These are phyloP conservation scores for Trematomus bernacchii DNA, from an alignment of 2,797 vertebrate genomes.

Conservation along the genomic window DNA sequence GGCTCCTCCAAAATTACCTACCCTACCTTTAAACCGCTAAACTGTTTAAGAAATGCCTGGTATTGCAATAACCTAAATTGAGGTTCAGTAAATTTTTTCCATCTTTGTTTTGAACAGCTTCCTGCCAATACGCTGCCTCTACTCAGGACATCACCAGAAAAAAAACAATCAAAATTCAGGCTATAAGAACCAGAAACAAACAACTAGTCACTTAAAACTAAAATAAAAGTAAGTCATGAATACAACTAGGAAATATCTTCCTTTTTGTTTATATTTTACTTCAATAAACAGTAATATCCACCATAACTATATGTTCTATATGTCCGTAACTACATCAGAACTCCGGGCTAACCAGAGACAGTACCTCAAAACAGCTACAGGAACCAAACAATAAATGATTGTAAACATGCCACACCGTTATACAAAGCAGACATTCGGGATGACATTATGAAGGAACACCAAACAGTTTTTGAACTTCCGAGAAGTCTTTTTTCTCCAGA, in stretches of 20 bases:
- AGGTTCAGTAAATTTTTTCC: too few species aligned
- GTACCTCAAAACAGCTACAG: conserved; percentile 28
- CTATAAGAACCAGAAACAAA: not conserved
- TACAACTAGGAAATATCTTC: not conserved
- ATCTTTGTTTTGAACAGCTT: too few species aligned
- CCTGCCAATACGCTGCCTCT: too few species aligned
- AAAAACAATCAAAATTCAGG: not conserved
- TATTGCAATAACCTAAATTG: too few species aligned
- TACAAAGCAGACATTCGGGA: conserved; percentile 45
- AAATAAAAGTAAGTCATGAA: not conserved
- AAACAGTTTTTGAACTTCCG: conserved; percentile 27
- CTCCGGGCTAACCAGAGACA: conserved; percentile 21
- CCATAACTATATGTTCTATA: conserved; percentile 1
- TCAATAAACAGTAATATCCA: not conserved
- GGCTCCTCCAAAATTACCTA: too few species aligned
- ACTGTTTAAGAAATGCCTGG: too few species aligned
- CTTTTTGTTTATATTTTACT: not conserved
- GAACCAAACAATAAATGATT: conserved; percentile 38
- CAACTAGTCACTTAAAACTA: not conserved
- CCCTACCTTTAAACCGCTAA: too few species aligned
- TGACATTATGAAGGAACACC: conserved; percentile 22
- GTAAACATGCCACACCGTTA: conserved; percentile 38
- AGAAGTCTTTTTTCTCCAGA: conserved; percentile 12
- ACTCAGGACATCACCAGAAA: too few species aligned
- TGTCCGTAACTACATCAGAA: conserved; percentile 2